Evolutionary conservation across 2,888 invertebrate genomes (phyloP).

Genomic region (Corbicula japonica): DNA sequence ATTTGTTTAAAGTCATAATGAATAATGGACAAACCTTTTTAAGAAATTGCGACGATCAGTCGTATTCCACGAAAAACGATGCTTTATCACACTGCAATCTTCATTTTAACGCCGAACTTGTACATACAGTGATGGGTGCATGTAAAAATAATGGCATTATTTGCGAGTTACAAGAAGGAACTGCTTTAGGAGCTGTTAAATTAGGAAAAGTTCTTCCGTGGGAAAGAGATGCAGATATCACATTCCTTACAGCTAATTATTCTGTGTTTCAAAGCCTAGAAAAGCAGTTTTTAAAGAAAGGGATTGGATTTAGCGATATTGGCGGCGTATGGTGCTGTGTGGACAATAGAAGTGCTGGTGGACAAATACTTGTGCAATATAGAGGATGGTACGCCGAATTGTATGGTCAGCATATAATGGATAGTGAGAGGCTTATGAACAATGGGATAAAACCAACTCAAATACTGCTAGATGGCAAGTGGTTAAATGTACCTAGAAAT

Average conservation of each 20-base stretch:
- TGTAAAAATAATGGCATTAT: constrained; percentile 70
- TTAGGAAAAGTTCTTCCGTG: constrained; percentile 82
- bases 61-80: not conserved
- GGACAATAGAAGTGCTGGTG: constrained; percentile 69
- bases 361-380: constrained; percentile 69
- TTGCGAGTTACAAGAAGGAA: constrained; percentile 82
- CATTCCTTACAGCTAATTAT: constrained; percentile 70
- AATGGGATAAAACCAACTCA: constrained; percentile 71
- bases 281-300: constrained; percentile 49
- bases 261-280: constrained; percentile 63
- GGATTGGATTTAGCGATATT: constrained; percentile 49
- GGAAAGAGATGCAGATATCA: constrained; percentile 83
- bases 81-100: constrained; percentile 78
- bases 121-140: constrained; percentile 71
- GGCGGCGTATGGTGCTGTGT: constrained; percentile 60
- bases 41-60: too few relatives aligned
- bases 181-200: constrained; percentile 84
- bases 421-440: constrained; percentile 64
- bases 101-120: constrained; percentile 69
- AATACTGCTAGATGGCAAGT: constrained; percentile 76
- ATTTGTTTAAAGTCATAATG: constrained; percentile 54
- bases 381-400: constrained; percentile 77
- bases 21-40: too few relatives aligned
- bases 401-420: constrained; percentile 79
- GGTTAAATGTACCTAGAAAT: constrained; percentile 80